Evolutionary conservation across 2,797 vertebrate genomes (phyloP), one percentile per base, ranked within the genome.

Genomic region (Galagoides demidoff): DNA sequence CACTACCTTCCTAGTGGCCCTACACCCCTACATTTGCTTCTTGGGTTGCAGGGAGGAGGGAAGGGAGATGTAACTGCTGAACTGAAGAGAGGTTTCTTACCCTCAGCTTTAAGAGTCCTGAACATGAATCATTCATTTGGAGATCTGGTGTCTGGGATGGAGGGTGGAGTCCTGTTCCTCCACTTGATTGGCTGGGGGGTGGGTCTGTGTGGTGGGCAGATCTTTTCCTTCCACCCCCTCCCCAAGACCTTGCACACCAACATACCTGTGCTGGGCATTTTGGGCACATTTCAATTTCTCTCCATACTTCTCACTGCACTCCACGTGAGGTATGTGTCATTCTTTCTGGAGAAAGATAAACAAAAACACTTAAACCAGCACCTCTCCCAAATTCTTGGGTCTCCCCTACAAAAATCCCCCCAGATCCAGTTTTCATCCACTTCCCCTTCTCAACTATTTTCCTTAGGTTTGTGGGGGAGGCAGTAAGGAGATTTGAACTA

Each of bases 71-170:
- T 52, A 83, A 63, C 34, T 59, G 10, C 43, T 81, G 66, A 95
- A 43, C 64, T 92, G 89, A 71, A 82, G n/a, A 71, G 73, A 79
- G 57, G 64, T 87, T 95, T 96, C 78, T 78, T 94, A 85, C 59
- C 88, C 85, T 70, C 34, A 61, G 85, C 94, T 94, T 85, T 92
- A 71, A 66, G 63, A 88, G 92, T 89, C 78, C 79, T 78, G 52
- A 86, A 63, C 85, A 95, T 98, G 92, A 97, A 97, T 97, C 92
- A 95, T 98, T 97, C 92, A 97, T 97, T 76, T 84, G 94, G 43
- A 93, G 97, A 97, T 98, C 95, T 77, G 84, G 83, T 98, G 94
- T 96, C 95, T 87, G 81, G 31, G 74, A 3, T 86, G 61, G 57
- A 92, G 88, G 90, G 77, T 37, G 57, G 94, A 77, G 64, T 83